Evolutionary conservation across 2,797 vertebrate genomes (phyloP).

Genomic region (Peromyscus nudipes): DNA sequence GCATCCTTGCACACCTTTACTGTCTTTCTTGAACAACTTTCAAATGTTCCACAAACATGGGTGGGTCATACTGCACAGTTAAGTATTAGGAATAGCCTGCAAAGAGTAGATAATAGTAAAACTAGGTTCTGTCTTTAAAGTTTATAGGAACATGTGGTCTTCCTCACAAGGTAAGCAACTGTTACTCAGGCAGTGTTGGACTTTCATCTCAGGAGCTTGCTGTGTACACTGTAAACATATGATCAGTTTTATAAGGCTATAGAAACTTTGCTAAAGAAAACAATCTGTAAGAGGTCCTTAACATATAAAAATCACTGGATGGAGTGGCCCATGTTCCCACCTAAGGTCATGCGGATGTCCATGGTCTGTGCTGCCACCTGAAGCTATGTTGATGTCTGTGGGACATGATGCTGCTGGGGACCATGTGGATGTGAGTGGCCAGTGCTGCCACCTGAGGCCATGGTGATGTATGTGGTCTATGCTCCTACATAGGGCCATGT

Average conservation of each 20-base stretch:
- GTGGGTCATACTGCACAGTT: background rate
- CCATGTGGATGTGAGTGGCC: background rate
- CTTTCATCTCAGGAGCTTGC: slow-evolving; percentile 51
- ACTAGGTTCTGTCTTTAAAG: slow-evolving; percentile 52
- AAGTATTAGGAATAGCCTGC: slow-evolving; percentile 8
- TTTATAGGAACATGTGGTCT: slow-evolving; percentile 45
- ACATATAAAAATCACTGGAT: slow-evolving; percentile 48
- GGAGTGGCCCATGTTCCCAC: background rate
- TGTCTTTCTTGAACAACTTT: slow-evolving; percentile 36
- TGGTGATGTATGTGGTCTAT: background rate
- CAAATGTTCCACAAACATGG: slow-evolving; percentile 4
- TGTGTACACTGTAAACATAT: slow-evolving; percentile 37
- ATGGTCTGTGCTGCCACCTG: background rate
- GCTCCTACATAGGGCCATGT: background rate
- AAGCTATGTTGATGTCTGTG: background rate
- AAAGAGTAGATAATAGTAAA: slow-evolving; percentile 34
- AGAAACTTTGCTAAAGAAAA: slow-evolving; percentile 69
- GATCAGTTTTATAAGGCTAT: slow-evolving; percentile 69
- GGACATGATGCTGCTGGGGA: accelerated
- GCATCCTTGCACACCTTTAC: background rate
- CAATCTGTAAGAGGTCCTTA: slow-evolving; percentile 57
- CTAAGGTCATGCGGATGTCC: background rate
- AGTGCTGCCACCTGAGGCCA: background rate
- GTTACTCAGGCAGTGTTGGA: background rate
- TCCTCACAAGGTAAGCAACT: slow-evolving; percentile 15